Evolutionary conservation across 2,888 invertebrate species (phyloP).

Genomic region (Hemicrepidius hirtus): DNA sequence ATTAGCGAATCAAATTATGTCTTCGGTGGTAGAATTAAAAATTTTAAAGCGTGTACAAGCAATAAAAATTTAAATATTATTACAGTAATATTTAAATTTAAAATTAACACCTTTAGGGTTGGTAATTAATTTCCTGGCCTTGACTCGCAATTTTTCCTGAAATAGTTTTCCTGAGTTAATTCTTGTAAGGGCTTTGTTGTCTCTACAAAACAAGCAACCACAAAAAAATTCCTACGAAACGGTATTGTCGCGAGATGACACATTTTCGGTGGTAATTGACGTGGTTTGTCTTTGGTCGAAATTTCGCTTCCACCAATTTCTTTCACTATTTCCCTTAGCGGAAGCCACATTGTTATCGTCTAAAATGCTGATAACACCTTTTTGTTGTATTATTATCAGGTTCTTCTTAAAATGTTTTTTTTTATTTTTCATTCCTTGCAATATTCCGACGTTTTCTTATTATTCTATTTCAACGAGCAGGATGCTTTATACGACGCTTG

Average conservation of each 20-base stretch:
- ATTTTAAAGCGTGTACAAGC: background rate
- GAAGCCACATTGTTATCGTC: slow-evolving; percentile 15
- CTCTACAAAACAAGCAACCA: background rate
- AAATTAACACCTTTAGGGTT: no score
- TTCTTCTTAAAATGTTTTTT: background rate
- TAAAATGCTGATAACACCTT: background rate
- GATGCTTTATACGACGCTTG: background rate
- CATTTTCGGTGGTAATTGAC: background rate
- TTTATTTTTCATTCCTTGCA: no score
- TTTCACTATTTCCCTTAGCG: background rate
- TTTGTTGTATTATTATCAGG: background rate
- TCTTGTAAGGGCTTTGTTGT: background rate
- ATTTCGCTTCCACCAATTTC: background rate
- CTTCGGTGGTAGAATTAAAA: background rate
- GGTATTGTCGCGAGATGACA: background rate
- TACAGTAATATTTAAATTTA: no score
- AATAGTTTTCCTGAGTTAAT: background rate
- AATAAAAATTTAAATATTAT: no score
- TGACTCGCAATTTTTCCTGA: no score
- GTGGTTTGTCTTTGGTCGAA: slow-evolving; percentile 1
- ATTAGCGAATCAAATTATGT: background rate
- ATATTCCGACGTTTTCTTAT: no score
- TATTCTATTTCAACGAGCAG: background rate
- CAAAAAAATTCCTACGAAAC: background rate
- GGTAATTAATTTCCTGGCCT: no score